Evolutionary conservation across 2,797 vertebrate genomes (phyloP).

Genomic region (Atherinosoma microstoma): DNA sequence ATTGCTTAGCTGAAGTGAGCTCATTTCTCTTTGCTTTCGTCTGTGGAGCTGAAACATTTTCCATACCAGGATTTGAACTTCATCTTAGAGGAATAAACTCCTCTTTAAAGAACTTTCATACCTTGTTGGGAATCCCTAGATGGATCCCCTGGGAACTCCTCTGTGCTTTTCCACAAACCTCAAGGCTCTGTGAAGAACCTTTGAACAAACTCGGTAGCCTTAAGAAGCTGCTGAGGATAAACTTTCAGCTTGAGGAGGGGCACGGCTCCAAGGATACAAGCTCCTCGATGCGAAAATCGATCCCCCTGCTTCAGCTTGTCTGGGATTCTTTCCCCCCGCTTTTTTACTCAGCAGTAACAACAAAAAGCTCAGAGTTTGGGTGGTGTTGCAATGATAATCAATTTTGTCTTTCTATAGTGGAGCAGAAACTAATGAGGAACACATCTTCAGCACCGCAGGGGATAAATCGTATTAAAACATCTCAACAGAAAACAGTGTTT

Average conservation of each 20-base stretch:
- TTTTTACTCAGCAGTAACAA: slow-evolving; percentile 12
- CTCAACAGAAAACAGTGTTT: not conserved
- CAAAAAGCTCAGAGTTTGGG: slow-evolving; percentile 23
- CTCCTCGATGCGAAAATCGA: slow-evolving; percentile 42
- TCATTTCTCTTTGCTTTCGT: not conserved
- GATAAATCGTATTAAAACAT: slow-evolving; percentile 47
- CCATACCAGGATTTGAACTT: not conserved
- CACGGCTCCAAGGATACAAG: slow-evolving; percentile 9
- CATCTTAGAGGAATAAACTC: not conserved
- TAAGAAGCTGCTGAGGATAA: not conserved
- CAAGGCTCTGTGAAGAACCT: not conserved
- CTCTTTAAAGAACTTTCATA: not conserved
- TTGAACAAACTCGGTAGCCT: slow-evolving; percentile 5
- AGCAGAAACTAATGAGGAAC: slow-evolving; percentile 58
- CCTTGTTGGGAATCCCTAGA: not conserved
- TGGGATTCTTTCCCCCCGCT: not conserved
- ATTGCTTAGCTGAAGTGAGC: not conserved
- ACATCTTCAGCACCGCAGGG: slow-evolving; percentile 38
- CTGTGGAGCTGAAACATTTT: not conserved
- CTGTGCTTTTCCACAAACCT: not conserved
- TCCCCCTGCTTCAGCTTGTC: slow-evolving; percentile 24
- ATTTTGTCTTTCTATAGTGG: slow-evolving; percentile 37
- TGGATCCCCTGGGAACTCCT: slow-evolving; percentile 1
- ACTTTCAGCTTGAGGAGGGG: slow-evolving; percentile 1
- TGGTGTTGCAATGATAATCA: slow-evolving; percentile 53